Base-by-base conservation (phyloP, 1,140 invertebrate genomes). In the Drosophila repletoides region DNA sequence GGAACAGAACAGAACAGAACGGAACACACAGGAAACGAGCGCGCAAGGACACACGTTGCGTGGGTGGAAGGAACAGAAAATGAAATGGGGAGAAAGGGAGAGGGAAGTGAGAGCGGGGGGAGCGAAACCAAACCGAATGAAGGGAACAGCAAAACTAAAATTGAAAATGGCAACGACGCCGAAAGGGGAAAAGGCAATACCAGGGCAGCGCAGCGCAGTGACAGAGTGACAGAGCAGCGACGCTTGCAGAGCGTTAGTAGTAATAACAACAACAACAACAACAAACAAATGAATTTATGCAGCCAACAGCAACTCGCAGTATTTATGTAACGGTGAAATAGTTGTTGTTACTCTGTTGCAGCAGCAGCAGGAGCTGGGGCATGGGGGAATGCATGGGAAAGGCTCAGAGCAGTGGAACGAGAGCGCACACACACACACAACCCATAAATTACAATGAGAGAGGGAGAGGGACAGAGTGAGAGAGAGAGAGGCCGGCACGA, bases 231-330 rank as follows among this genome's bases (percentile, higher is more conserved):
- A 74, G 60, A 59, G 56, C 76, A 58, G 72, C 67, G 67, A 60
- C 67, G 55, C 53, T 43, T 40, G 58, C 80, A 84, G 71, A 72
- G 66, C 63, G n/a, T n/a, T 61, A 76, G 65, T 58, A 73, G 56
- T 56, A 72, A 56, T 64, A 76, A 71, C 53, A 77, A 73, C 28
- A 52, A 41, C 14, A 66, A 71, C 24, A 64, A 40, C 36, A 33
- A 45, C 65, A 84, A 73, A 76, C 69, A 83, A 72, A 84, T 84
- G 74, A 86, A 71, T 80, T 79, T 75, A 77, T 80, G 80, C 76
- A 72, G 72, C 75, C 61, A 70, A 22, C 67, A 79, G 56, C 55
- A 53, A 51, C 10, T 34, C 17, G 26, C 24, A 52, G 58, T 81
- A 81, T 81, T 81, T 81, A 83, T 81, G 77, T 81, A 81, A 83